Evolutionary conservation across 1,140 invertebrate genomes (phyloP).

Genomic region (Macrosteles quadrilineatus): DNA sequence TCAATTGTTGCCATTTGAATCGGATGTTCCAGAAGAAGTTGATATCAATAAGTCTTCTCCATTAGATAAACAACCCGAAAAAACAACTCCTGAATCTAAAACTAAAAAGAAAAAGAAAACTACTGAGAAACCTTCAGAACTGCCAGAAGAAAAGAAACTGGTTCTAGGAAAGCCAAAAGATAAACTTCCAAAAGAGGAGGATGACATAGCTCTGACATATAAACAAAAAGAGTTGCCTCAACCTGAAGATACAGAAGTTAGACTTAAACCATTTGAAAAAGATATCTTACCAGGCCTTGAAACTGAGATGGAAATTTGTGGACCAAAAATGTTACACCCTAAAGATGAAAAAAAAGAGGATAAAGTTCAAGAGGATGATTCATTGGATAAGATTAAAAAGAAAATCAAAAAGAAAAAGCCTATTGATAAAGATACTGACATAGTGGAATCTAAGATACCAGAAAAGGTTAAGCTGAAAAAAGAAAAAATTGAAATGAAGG

Average conservation of each 20-base stretch:
- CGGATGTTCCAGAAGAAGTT: slow-evolving; percentile 8
- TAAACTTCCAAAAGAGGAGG: slow-evolving; percentile 25
- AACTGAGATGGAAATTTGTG: slow-evolving; percentile 35
- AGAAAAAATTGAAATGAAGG: slow-evolving; percentile 41
- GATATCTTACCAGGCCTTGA: slow-evolving; percentile 42
- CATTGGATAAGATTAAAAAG: slow-evolving; percentile 25
- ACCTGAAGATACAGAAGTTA: slow-evolving; percentile 28
- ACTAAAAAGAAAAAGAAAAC: slow-evolving; percentile 8
- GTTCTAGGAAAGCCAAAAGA: slow-evolving; percentile 39
- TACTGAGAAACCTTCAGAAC: slow-evolving; percentile 30
- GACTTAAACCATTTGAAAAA: slow-evolving; percentile 40
- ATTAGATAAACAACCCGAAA: slow-evolving; percentile 27
- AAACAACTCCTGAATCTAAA: slow-evolving; percentile 28
- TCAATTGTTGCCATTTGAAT: slow-evolving; percentile 33
- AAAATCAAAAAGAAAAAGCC: slow-evolving; percentile 37
- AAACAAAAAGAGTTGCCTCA: slow-evolving; percentile 30
- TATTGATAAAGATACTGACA: slow-evolving; percentile 45
- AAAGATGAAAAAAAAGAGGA: slow-evolving; percentile 39
- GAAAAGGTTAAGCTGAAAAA: slow-evolving; percentile 38
- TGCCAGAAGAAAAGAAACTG: slow-evolving; percentile 33
- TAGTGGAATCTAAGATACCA: slow-evolving; percentile 41
- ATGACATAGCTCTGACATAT: slow-evolving; percentile 37
- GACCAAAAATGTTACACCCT: not conserved
- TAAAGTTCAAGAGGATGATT: slow-evolving; percentile 10
- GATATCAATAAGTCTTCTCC: slow-evolving; percentile 19